Base-by-base conservation (phyloP, 2,888 invertebrate species). In the Apamea crenata region DNA sequence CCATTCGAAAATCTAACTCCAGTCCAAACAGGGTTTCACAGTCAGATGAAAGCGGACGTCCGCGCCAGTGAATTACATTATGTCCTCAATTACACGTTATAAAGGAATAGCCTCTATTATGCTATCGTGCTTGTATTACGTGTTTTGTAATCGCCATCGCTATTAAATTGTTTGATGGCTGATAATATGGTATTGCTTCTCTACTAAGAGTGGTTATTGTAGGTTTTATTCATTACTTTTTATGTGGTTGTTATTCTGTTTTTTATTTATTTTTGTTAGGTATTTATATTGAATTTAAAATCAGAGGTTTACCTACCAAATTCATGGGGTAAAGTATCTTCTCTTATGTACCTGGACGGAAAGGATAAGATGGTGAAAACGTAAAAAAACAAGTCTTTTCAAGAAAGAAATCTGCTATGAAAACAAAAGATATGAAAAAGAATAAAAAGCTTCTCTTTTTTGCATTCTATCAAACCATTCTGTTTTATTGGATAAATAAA, bases 51-150 rank as follows among this genome's bases (percentile, higher is more conserved):
- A 83, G 36, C 32, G 73, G 50, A 63, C 63, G 68, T 66, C 56
- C 76, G 63, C 47, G 32, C 65, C 77, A 69, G 21, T 16, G 47
- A 69, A 69, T 69, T 70, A 77, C 78, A 75, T 86, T 82, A 72
- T 68, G 78, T 73, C 68, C 56, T 77, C 83, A 77, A 85, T 87
- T 86, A 84, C 69, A 66, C 80, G 88, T 81, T 72, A 73, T 79
- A 82, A 85, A 78, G 66, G 71, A 72, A 75, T 73, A 65, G 78
- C 86, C 16, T 77, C 78, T 78, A 87, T 87, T 82, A 83, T 70
- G 61, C 78, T 81, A 77, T 81, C 86, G 87, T 81, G 82, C 47
- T n/a, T 69, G 66, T 65, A 78, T 76, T 80, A 82, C 82, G 74
- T 81, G 75, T 78, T 66, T 76, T 77, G 59, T 83, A 78, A 87